phyloP scores from a whole-genome alignment of 2,888 invertebrate species.

The Hydriomena furcata region DNA sequence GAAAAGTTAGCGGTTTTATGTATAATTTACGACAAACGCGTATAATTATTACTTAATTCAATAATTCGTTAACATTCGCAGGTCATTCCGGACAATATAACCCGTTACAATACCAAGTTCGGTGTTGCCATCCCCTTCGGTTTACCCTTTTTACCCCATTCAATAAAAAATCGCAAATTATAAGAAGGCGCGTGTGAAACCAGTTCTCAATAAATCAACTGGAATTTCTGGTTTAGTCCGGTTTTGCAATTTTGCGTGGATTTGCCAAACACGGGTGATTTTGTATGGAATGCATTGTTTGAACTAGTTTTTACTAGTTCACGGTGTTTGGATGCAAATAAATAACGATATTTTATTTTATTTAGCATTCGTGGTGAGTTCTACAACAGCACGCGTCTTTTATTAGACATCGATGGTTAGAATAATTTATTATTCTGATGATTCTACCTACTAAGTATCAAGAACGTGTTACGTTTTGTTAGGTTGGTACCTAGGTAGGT shows the following conservation, averaged over 20 bases:
- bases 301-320: slow-evolving; percentile 60
- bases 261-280: slow-evolving; percentile 71
- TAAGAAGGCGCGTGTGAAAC: slow-evolving; percentile 71
- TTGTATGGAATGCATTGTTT: slow-evolving; percentile 60
- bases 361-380: slow-evolving; percentile 18
- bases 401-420: background rate
- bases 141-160: slow-evolving; percentile 29
- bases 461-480: no score
- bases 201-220: slow-evolving; percentile 60
- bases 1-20: slow-evolving; percentile 8
- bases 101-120: slow-evolving; percentile 49
- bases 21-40: slow-evolving; percentile 53
- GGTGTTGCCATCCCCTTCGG: slow-evolving; percentile 49
- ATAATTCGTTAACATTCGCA: slow-evolving; percentile 69
- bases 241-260: slow-evolving; percentile 61
- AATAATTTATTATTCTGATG: background rate
- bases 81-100: slow-evolving; percentile 74
- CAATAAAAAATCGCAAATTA: slow-evolving; percentile 60
- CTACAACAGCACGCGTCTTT: slow-evolving; percentile 5
- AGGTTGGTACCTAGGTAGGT: no score
- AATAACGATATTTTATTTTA: slow-evolving; percentile 25
- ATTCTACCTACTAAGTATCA: no score
- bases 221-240: slow-evolving; percentile 66
- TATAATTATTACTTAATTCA: slow-evolving; percentile 74
- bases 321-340: slow-evolving; percentile 58